These are phyloP conservation scores for Mya arenaria DNA, from an alignment of 1,140 invertebrate genomes.

Conservation along the genomic window DNA sequence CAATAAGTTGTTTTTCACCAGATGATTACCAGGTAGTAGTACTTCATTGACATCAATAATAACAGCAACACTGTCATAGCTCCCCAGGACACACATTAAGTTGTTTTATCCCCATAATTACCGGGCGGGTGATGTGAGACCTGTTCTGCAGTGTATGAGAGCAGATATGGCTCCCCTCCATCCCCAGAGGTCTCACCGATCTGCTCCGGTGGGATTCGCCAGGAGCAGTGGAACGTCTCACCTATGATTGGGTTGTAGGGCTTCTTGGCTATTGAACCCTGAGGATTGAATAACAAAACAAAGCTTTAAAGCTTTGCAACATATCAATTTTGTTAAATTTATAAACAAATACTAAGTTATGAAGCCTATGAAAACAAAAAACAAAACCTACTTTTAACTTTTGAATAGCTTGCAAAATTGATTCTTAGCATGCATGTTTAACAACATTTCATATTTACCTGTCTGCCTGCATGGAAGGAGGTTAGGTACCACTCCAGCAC, in stretches of 20 bases:
- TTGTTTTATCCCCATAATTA: conserved; percentile 82
- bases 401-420: neutral
- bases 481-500: conserved; percentile 83
- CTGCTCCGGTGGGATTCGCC: conserved; percentile 76
- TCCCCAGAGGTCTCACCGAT: conserved; percentile 85
- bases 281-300: neutral
- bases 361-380: neutral
- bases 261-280: conserved; percentile 84
- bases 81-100: too few species aligned
- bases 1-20: too few species aligned
- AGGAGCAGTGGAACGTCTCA: conserved; percentile 83
- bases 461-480: conserved; percentile 83
- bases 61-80: too few species aligned
- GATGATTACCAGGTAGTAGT: too few species aligned
- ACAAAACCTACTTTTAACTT: neutral
- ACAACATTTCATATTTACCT: conserved; percentile 64
- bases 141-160: conserved; percentile 96
- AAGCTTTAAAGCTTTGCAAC: too few species aligned
- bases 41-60: too few species aligned
- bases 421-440: neutral
- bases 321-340: too few species aligned
- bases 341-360: too few species aligned
- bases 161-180: conserved; percentile 17
- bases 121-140: conserved; percentile 99
- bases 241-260: conserved; percentile 85